A percentile compares a stretch with the other conserved stretches of the same genome.
Evolutionary conservation across 2,113 vertebrate species (phyloP).

Genomic region (Odobenus rosmarus): DNA sequence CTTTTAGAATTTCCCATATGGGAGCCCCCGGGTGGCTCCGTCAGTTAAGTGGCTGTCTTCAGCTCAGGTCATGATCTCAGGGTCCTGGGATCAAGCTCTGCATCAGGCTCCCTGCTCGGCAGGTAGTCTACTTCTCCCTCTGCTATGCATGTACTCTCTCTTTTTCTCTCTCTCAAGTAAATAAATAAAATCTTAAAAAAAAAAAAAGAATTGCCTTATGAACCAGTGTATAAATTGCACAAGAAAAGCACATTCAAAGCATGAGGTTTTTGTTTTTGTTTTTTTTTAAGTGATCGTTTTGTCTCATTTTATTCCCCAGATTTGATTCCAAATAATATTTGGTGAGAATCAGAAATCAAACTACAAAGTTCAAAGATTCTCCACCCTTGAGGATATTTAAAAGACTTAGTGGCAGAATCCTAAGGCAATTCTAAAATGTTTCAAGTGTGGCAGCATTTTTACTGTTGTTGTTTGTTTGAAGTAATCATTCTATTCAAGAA

Average conservation of each 20-base stretch:
- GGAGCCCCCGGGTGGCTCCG: neutral
- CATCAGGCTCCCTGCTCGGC: neutral
- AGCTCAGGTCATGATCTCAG: neutral
- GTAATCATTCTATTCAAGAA: constrained; percentile 1
- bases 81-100: neutral
- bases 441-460: constrained; percentile 15
- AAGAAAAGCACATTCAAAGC: neutral
- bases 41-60: neutral
- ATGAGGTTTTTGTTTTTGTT: neutral
- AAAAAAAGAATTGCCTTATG: neutral
- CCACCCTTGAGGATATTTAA: neutral
- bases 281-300: neutral
- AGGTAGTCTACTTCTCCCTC: neutral
- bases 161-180: neutral
- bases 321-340: constrained; percentile 16
- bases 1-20: neutral
- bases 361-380: neutral
- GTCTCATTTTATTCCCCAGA: neutral
- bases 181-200: neutral
- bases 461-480: neutral
- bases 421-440: neutral
- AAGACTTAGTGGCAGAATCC: constrained; percentile 14
- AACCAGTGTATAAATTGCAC: neutral
- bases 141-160: neutral
- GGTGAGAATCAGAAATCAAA: neutral